Base-by-base conservation (phyloP, 1,140 invertebrate genomes). In the Ceratoteleas bidentatus region DNA sequence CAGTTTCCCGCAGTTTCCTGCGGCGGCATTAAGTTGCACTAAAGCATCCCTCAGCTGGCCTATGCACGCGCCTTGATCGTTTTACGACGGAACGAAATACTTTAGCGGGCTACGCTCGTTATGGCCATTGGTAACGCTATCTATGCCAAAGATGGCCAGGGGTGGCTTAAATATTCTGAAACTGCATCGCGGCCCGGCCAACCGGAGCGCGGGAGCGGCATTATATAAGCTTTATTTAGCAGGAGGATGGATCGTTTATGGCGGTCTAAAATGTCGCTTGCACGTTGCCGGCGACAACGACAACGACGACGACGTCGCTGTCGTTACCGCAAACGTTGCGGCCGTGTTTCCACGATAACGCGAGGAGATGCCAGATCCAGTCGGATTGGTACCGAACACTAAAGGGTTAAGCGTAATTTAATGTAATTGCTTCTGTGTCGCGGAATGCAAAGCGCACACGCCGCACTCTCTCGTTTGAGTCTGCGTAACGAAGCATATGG, bases 151-250 rank as follows among this genome's bases (percentile, higher is more conserved):
- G 65, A 79, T 79, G 66, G 75, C 68, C 65, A 79, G 36, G 54
- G 72, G 32, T 78, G 65, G 74, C 78, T 84, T 75, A 84, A 81
- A 81, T 84, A 84, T 84, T 81, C 74, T 40, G 75, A 58, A 78
- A 84, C 54, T 81, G 65, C 70, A 80, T 79, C 83, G 65, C 75
- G 66, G 57, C 11, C 15, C 43, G 56, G 65, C 79, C 83, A 81
- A 84, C 65, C 78, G 73, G 74, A 62, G 70, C 49, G 60, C 53
- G 65, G 64, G 69, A 74, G 74, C 58, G 38, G 69, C 78, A 76
- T 84, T 78, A 78, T 80, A 80, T 79, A 78, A 84, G 79, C 83
- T 84, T 81, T 84, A 81, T 78, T 84, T 81, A 70, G 78, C 70
- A 53, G 54, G 47, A 80, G 82, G 83, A 77, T 81, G 83, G 69